Percentiles rank a stretch among this genome's conserved stretches.
Conservation (phyloP, 2,888 invertebrate genomes). For the Perizoma flavofasciatum region DNA sequence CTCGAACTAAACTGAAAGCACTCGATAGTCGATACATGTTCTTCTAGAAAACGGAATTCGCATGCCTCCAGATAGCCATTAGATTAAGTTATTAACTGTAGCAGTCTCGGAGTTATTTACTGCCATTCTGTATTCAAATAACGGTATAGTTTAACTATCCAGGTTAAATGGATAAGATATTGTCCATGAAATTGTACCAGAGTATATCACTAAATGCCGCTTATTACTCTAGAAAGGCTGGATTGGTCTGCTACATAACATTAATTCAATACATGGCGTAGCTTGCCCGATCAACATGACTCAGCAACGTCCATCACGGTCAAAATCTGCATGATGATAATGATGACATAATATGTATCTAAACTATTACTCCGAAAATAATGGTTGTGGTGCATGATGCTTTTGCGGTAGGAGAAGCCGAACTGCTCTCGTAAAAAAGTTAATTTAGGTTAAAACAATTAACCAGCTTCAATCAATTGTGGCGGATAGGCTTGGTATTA, state of each 20-base stretch:
- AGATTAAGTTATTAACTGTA: conserved; percentile 33
- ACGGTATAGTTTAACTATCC: conserved; percentile 27
- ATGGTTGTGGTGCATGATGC: too few relatives aligned
- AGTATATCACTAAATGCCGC: conserved; percentile 14
- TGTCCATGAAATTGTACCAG: conserved; percentile 4
- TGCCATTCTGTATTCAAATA: conserved; percentile 31
- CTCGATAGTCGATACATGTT: conserved; percentile 18
- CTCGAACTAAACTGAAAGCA: too few relatives aligned
- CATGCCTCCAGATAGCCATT: conserved; percentile 25
- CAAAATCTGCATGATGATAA: too few relatives aligned
- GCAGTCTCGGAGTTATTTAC: conserved; percentile 28
- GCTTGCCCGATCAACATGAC: too few relatives aligned
- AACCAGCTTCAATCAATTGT: too few relatives aligned
- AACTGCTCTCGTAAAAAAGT: too few relatives aligned
- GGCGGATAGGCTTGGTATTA: too few relatives aligned
- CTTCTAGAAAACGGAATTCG: conserved; percentile 20
- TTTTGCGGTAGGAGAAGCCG: too few relatives aligned
- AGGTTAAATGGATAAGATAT: conserved; percentile 24
- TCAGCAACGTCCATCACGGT: too few relatives aligned
- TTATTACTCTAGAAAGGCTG: conserved; percentile 6
- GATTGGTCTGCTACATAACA: neutral
- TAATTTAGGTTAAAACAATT: too few relatives aligned
- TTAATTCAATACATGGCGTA: neutral
- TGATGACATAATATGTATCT: too few relatives aligned
- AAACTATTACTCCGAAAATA: too few relatives aligned